Percentiles rank a stretch among this genome's conserved stretches.
Conservation (phyloP, 2,797 vertebrate genomes). For the Sebastes taczanowskii region DNA sequence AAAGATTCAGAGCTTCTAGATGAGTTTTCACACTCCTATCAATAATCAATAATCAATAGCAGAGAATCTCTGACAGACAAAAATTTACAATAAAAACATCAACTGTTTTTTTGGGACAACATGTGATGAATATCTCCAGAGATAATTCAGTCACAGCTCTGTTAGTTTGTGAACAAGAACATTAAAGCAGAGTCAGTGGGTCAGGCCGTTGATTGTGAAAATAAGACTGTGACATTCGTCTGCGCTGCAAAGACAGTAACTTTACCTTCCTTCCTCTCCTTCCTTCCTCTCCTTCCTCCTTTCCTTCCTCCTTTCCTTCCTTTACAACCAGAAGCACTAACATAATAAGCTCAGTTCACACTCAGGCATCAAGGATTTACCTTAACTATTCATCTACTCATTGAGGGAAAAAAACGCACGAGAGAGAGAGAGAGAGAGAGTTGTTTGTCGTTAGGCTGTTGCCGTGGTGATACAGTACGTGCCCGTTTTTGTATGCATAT, state of each 20-base stretch:
- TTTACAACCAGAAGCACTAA: slow-evolving; percentile 73
- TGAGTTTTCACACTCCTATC: slow-evolving; percentile 36
- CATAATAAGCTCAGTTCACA: slow-evolving; percentile 72
- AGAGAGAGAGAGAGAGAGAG: not conserved
- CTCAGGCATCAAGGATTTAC: slow-evolving; percentile 75
- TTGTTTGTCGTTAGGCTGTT: slow-evolving; percentile 13
- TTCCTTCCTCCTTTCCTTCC: slow-evolving; percentile 18
- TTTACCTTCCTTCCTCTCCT: slow-evolving; percentile 19
- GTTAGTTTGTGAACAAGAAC: slow-evolving; percentile 40
- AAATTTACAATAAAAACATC: slow-evolving; percentile 3
- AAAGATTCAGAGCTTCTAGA: slow-evolving; percentile 3
- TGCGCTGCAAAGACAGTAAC: slow-evolving; percentile 49
- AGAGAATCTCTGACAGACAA: slow-evolving; percentile 37
- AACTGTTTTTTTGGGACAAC: slow-evolving; percentile 17
- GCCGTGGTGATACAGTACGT: slow-evolving; percentile 22
- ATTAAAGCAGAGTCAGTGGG: slow-evolving; percentile 35
- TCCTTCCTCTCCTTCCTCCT: slow-evolving; percentile 23
- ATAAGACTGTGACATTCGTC: slow-evolving; percentile 60
- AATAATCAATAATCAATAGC: slow-evolving; percentile 12
- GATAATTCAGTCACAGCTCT: slow-evolving; percentile 40
- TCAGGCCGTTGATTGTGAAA: slow-evolving; percentile 58
- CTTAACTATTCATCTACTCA: slow-evolving; percentile 50
- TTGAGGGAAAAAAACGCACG: slow-evolving; percentile 19
- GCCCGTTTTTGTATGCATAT: slow-evolving; percentile 24
- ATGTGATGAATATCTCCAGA: slow-evolving; percentile 27